Evolutionary conservation across 1,140 invertebrate species (phyloP).

Genomic region (Euwallacea similis): DNA sequence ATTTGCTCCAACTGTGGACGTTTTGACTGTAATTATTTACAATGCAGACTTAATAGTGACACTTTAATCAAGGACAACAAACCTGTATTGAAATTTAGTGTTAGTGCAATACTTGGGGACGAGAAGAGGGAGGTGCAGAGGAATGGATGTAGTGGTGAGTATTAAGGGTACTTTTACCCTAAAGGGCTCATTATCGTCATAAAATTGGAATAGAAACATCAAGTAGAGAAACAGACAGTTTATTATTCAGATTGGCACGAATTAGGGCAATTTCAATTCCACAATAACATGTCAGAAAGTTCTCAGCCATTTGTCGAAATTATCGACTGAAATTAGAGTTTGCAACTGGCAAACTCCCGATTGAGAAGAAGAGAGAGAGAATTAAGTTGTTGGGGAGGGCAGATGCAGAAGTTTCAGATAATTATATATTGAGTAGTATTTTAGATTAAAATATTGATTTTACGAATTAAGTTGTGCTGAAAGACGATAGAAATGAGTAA

Average conservation of each 20-base stretch:
- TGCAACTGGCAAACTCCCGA: conserved; percentile 12
- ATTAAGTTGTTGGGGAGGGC: neutral
- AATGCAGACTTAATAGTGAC: conserved; percentile 49
- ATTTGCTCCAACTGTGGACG: conserved; percentile 52
- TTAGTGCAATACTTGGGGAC: conserved; percentile 82
- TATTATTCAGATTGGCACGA: conserved; percentile 14
- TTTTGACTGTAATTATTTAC: conserved; percentile 52
- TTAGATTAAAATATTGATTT: no score
- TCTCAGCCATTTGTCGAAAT: conserved; percentile 18
- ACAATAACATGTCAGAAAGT: conserved; percentile 23
- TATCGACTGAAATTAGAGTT: conserved; percentile 22
- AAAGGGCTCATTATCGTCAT: no score
- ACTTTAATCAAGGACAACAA: conserved; percentile 58
- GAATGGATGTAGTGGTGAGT: conserved; percentile 53
- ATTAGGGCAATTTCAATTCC: conserved; percentile 29
- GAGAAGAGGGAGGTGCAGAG: conserved; percentile 50
- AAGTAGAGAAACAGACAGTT: conserved; percentile 1
- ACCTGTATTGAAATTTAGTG: conserved; percentile 88
- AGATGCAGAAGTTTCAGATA: no score
- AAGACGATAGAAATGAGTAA: no score
- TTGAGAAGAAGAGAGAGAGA: neutral
- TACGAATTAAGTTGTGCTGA: no score
- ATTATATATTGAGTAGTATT: no score
- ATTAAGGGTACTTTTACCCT: no score
- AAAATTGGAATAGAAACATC: neutral